Conservation (phyloP, 2,888 invertebrate genomes). For the Phaonia tiefii region DNA sequence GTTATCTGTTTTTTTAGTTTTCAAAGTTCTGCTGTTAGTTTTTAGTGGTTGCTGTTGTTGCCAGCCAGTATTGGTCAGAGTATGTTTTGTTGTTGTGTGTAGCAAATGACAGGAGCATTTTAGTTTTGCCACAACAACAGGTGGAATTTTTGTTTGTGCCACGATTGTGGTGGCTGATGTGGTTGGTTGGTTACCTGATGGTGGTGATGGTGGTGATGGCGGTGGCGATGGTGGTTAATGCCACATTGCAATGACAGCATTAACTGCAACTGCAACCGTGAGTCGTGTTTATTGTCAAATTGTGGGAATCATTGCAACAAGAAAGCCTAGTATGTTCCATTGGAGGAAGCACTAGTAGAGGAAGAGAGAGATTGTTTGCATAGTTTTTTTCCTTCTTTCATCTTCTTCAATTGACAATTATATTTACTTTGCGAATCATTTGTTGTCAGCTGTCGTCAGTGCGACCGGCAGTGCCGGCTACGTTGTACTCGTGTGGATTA, state of each 20-base stretch:
- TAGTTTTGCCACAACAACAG: constrained; percentile 53
- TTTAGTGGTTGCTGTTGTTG: neutral
- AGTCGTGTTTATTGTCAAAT: constrained; percentile 19
- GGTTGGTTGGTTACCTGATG: too few relatives aligned
- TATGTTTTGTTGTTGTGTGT: constrained; percentile 5
- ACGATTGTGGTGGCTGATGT: neutral
- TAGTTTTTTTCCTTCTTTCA: neutral
- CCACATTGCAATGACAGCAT: neutral
- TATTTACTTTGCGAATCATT: constrained; percentile 38
- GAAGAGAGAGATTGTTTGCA: neutral
- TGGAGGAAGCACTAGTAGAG: neutral
- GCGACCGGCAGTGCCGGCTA: neutral
- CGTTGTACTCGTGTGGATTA: constrained; percentile 12
- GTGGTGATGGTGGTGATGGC: too few relatives aligned
- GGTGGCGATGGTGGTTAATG: neutral
- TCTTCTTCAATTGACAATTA: constrained; percentile 48
- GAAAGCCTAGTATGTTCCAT: neutral
- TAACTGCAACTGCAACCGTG: neutral
- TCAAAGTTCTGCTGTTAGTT: neutral
- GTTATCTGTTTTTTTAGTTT: constrained; percentile 48
- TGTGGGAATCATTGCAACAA: constrained; percentile 8
- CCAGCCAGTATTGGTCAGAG: neutral
- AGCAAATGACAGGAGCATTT: constrained; percentile 54
- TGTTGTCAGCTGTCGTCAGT: neutral
- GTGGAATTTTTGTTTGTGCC: constrained; percentile 53